These are phyloP conservation scores for Brachystomella parvula DNA, from an alignment of 1,140 invertebrate genomes.

Conservation along the genomic window DNA sequence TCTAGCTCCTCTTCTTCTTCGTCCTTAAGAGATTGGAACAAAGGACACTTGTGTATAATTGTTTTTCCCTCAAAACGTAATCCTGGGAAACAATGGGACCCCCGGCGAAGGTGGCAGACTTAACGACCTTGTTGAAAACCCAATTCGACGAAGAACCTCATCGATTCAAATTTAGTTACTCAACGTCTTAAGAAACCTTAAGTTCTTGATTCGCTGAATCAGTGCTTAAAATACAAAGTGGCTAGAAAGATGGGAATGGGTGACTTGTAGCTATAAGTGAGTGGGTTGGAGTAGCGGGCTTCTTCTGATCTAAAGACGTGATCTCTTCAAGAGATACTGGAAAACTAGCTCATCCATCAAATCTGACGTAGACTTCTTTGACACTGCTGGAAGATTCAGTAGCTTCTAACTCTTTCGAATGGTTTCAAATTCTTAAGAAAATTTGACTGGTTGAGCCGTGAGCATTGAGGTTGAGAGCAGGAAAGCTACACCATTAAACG, in stretches of 20 bases:
- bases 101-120: too few relatives aligned
- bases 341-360: constrained; percentile 38
- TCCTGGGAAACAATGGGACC: too few relatives aligned
- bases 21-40: background rate
- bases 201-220: too few relatives aligned
- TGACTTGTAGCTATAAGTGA: too few relatives aligned
- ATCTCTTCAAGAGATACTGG: constrained; percentile 34
- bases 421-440: background rate
- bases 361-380: constrained; percentile 35
- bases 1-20: background rate
- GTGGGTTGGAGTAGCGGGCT: constrained; percentile 28
- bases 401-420: background rate
- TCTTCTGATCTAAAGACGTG: constrained; percentile 26
- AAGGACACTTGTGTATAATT: too few relatives aligned
- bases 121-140: too few relatives aligned
- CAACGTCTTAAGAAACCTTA: too few relatives aligned
- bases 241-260: too few relatives aligned
- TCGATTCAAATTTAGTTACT: too few relatives aligned
- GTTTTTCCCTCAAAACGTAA: too few relatives aligned
- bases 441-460: background rate
- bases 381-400: constrained; percentile 12
- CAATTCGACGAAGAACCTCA: too few relatives aligned
- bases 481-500: background rate
- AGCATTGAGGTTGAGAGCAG: background rate
- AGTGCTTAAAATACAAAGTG: too few relatives aligned